These are phyloP conservation scores for Poeciliopsis retropinna DNA, from an alignment of 2,113 vertebrate genomes.

Conservation along the genomic window DNA sequence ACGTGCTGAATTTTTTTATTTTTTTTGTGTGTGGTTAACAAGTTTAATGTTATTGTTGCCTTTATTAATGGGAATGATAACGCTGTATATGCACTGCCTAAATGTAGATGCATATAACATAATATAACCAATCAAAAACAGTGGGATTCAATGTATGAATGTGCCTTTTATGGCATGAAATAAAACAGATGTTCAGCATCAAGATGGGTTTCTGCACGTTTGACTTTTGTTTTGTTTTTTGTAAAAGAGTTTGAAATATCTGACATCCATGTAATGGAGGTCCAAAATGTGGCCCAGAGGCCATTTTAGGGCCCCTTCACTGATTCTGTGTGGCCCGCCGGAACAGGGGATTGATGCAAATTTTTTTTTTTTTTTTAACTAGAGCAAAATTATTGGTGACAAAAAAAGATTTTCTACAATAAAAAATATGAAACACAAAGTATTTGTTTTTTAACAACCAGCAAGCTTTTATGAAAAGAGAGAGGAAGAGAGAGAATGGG, in stretches of 20 bases:
- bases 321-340: too few species aligned
- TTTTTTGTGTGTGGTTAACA: conserved; percentile 68
- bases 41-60: conserved; percentile 72
- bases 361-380: too few species aligned
- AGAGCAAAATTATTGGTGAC: too few species aligned
- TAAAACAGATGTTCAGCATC: conserved; percentile 70
- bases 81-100: conserved; percentile 73
- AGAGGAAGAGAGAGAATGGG: too few species aligned
- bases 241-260: not conserved
- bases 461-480: too few species aligned
- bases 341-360: too few species aligned
- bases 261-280: too few species aligned
- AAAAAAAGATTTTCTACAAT: too few species aligned
- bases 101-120: conserved; percentile 76
- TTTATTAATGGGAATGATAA: conserved; percentile 70
- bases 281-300: too few species aligned
- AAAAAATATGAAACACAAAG: too few species aligned
- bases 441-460: too few species aligned
- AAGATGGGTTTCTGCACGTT: conserved; percentile 1
- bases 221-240: conserved; percentile 13
- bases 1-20: conserved; percentile 58
- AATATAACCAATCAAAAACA: conserved; percentile 62
- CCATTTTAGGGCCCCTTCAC: too few species aligned
- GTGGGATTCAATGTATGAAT: conserved; percentile 66
- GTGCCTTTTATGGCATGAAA: conserved; percentile 74